Percentiles rank a stretch among this genome's conserved stretches.
These are phyloP conservation scores for Falco berigora DNA, from an alignment of 2,797 vertebrate species.

Conservation along the genomic window DNA sequence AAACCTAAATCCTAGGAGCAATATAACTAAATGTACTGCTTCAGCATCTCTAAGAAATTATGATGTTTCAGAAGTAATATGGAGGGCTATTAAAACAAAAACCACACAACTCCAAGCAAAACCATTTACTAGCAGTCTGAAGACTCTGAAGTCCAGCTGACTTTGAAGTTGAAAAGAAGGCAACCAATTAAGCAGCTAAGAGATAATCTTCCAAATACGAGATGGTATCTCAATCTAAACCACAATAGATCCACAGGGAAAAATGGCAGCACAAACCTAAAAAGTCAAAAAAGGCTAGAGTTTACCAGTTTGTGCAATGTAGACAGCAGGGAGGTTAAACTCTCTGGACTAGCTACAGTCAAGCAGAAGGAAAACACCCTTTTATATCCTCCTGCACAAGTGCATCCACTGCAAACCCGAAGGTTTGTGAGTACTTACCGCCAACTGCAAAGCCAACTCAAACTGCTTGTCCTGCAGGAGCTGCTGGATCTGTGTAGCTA, in stretches of 20 bases:
- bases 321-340: background rate
- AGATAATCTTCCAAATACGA: background rate
- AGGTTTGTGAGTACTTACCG: slow-evolving; percentile 78
- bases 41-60: background rate
- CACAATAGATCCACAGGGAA: background rate
- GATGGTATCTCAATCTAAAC: background rate
- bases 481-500: slow-evolving; percentile 94
- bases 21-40: background rate
- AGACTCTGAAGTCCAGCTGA: background rate
- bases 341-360: background rate
- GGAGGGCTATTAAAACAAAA: background rate
- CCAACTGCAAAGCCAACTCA: slow-evolving; percentile 94
- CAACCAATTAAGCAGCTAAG: background rate
- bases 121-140: background rate
- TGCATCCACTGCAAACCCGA: background rate
- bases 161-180: background rate
- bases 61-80: background rate
- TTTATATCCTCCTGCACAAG: background rate
- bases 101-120: background rate
- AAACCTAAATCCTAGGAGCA: background rate
- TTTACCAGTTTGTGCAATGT: background rate
- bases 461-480: slow-evolving; percentile 98
- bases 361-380: background rate
- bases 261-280: background rate
- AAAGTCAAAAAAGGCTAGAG: background rate